Conservation (phyloP, 2,797 vertebrate species). For the Decapterus maruadsi region DNA sequence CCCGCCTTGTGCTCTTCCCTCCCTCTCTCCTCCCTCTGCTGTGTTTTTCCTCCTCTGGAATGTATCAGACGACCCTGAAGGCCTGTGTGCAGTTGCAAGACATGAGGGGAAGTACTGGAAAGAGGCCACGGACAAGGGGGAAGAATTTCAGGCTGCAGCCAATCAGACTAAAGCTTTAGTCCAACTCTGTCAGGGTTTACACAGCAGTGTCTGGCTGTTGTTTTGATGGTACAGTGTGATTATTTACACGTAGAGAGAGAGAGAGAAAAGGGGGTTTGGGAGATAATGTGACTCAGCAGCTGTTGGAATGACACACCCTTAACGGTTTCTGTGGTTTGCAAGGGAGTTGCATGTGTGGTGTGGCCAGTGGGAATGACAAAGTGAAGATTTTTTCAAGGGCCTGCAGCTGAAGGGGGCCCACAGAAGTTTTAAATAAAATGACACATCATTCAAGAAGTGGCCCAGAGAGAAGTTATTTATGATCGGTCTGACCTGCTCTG, state of each 20-base stretch:
- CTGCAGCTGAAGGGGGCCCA: not conserved
- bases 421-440: slow-evolving; percentile 16
- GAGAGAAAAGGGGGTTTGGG: slow-evolving; percentile 24
- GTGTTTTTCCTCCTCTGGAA: slow-evolving; percentile 75
- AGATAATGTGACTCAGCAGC: slow-evolving; percentile 73
- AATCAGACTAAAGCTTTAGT: slow-evolving; percentile 37
- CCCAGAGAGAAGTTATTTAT: not conserved
- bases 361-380: slow-evolving; percentile 25
- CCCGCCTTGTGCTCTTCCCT: slow-evolving; percentile 22
- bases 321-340: slow-evolving; percentile 53
- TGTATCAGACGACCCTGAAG: slow-evolving; percentile 59
- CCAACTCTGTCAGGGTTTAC: slow-evolving; percentile 47
- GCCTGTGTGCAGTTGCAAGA: slow-evolving; percentile 46
- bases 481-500: not conserved
- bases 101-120: slow-evolving; percentile 45
- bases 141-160: slow-evolving; percentile 42
- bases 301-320: slow-evolving; percentile 63
- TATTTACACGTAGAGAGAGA: slow-evolving; percentile 50
- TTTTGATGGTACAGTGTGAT: slow-evolving; percentile 61
- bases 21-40: slow-evolving; percentile 30
- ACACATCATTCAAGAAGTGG: not conserved
- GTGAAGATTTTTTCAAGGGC: slow-evolving; percentile 8
- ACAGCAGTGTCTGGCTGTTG: slow-evolving; percentile 40
- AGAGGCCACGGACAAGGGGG: slow-evolving; percentile 55
- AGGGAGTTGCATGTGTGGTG: slow-evolving; percentile 21